Percentiles rank a stretch among this genome's conserved stretches.
Conservation (phyloP, 35 echinoderm and acorn worm species). For the Antedon bifida region DNA sequence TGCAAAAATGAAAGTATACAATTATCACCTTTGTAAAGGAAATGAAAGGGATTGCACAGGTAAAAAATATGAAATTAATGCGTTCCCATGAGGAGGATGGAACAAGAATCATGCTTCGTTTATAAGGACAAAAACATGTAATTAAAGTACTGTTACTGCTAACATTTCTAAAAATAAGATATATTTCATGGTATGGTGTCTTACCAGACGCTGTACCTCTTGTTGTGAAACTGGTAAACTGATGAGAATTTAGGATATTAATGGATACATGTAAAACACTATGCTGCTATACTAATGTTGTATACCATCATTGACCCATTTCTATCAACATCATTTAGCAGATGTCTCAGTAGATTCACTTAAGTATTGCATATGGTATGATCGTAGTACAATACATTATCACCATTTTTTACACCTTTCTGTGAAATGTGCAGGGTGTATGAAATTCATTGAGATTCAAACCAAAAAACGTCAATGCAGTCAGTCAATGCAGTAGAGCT, state of each 20-base stretch:
- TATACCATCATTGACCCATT: no score
- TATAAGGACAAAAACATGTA: neutral
- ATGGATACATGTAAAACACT: no score
- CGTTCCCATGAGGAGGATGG: neutral
- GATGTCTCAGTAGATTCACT: neutral
- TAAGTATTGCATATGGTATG: neutral
- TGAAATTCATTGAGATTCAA: neutral
- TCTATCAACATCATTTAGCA: neutral
- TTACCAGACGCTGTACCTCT: no score
- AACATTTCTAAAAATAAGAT: neutral
- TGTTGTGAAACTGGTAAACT: no score
- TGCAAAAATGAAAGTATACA: neutral
- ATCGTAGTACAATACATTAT: neutral
- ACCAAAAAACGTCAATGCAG: neutral
- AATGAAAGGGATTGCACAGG: neutral
- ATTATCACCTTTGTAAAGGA: neutral
- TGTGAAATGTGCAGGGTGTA: neutral
- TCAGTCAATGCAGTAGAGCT: neutral
- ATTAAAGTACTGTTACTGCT: neutral
- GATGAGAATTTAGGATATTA: no score
- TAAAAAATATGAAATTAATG: neutral
- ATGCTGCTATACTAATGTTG: no score
- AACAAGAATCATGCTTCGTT: neutral
- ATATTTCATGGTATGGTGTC: no score
- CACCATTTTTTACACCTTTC: neutral